Evolutionary conservation across 2,113 vertebrate species (phyloP).

Genomic region (Ctenomys sociabilis): DNA sequence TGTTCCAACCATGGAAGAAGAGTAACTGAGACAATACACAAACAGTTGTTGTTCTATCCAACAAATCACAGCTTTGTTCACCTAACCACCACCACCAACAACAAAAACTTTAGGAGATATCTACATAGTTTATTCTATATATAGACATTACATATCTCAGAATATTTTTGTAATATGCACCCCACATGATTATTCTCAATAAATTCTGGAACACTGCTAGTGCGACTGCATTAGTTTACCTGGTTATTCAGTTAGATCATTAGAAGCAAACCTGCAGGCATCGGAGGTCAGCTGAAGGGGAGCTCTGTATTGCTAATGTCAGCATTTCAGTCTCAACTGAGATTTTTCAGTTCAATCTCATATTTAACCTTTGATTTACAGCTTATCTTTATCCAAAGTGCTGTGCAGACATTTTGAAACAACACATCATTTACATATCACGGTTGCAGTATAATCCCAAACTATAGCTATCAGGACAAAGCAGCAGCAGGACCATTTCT

Average conservation of each 20-base stretch:
- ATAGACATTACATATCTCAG: neutral
- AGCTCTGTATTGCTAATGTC: neutral
- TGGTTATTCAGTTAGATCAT: neutral
- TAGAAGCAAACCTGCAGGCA: neutral
- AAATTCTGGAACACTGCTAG: neutral
- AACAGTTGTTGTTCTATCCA: neutral
- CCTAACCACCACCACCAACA: neutral
- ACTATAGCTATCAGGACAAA: neutral
- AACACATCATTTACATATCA: constrained; percentile 56
- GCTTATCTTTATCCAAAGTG: constrained; percentile 63
- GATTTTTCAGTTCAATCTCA: constrained; percentile 58
- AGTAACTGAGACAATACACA: neutral
- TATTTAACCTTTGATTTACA: constrained; percentile 63
- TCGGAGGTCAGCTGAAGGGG: neutral
- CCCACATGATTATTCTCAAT: neutral
- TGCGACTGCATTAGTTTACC: neutral
- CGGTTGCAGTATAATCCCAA: neutral
- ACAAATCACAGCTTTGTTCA: neutral
- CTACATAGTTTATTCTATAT: neutral
- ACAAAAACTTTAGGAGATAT: neutral
- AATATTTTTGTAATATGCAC: neutral
- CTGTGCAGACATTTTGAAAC: constrained; percentile 50
- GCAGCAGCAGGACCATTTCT: neutral
- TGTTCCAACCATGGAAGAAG: no score
- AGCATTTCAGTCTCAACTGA: neutral